phyloP scores from a whole-genome alignment of 2,797 vertebrate genomes.

The Halcyon badia region DNA sequence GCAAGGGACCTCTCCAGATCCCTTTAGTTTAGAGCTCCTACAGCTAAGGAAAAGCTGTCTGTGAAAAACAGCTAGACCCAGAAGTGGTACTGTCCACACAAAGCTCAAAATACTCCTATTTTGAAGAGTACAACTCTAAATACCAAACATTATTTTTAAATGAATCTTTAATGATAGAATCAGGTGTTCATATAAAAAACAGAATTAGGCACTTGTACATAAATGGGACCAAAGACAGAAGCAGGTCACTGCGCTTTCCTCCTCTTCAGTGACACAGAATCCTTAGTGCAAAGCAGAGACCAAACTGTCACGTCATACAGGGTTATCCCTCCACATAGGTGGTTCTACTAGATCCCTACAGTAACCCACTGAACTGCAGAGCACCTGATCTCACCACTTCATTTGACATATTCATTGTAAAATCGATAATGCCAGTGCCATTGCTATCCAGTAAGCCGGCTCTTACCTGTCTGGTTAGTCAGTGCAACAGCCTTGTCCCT shows the following conservation, averaged over 20 bases:
- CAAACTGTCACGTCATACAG: fast-evolving
- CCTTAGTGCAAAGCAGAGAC: neutral
- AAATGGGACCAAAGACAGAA: neutral
- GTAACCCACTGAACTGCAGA: neutral
- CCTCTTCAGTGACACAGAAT: neutral
- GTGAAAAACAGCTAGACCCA: neutral
- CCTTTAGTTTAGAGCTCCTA: neutral
- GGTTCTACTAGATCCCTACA: neutral
- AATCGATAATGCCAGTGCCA: neutral
- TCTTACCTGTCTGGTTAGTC: fast-evolving
- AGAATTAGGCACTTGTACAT: neutral
- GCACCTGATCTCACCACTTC: too few relatives aligned
- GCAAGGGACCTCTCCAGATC: neutral
- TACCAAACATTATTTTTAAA: neutral
- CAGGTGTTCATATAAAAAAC: neutral
- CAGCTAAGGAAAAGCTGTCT: neutral
- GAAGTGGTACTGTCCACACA: neutral
- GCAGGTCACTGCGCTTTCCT: neutral
- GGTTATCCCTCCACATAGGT: fast-evolving
- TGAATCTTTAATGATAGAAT: neutral
- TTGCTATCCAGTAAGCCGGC: fast-evolving
- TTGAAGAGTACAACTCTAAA: neutral
- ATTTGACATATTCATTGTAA: fast-evolving
- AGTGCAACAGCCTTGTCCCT: neutral
- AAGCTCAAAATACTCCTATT: neutral